Percentiles rank a stretch among this genome's conserved stretches.
Conservation (phyloP, 2,888 invertebrate species). For the Masnerella sp. region DNA sequence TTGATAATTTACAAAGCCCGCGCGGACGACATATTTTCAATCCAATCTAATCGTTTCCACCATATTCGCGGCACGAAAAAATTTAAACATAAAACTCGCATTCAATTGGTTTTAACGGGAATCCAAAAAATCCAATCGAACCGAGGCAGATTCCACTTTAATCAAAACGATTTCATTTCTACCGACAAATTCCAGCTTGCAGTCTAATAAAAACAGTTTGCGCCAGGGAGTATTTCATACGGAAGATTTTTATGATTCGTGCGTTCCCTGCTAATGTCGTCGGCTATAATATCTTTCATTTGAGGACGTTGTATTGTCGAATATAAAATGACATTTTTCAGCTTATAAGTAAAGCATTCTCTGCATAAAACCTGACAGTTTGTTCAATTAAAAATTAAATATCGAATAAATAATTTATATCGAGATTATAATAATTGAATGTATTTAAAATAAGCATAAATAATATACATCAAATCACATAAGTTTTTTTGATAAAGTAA, state of each 20-base stretch:
- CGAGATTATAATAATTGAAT: no score
- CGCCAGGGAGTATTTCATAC: conserved; percentile 12
- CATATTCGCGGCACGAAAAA: not conserved
- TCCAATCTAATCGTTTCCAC: not conserved
- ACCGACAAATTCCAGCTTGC: conserved; percentile 3
- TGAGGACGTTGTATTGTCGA: no score
- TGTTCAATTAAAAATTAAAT: no score
- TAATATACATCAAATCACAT: no score
- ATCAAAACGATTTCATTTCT: conserved; percentile 41
- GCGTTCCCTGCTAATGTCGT: no score
- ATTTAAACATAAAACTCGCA: conserved; percentile 16
- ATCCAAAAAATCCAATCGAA: conserved; percentile 30
- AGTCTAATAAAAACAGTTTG: conserved; percentile 26
- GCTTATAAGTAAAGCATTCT: no score
- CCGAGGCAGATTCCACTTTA: conserved; percentile 30
- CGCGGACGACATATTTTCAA: not conserved
- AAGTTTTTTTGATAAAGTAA: no score
- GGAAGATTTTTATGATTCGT: conserved; percentile 14
- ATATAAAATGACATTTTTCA: no score
- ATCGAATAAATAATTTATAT: no score
- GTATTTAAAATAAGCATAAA: no score
- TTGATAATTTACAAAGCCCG: conserved; percentile 9
- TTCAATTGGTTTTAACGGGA: conserved; percentile 24
- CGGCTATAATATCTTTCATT: no score
- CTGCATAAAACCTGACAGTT: no score